phyloP scores from a whole-genome alignment of 2,113 vertebrate species.

The Desmodus rotundus region DNA sequence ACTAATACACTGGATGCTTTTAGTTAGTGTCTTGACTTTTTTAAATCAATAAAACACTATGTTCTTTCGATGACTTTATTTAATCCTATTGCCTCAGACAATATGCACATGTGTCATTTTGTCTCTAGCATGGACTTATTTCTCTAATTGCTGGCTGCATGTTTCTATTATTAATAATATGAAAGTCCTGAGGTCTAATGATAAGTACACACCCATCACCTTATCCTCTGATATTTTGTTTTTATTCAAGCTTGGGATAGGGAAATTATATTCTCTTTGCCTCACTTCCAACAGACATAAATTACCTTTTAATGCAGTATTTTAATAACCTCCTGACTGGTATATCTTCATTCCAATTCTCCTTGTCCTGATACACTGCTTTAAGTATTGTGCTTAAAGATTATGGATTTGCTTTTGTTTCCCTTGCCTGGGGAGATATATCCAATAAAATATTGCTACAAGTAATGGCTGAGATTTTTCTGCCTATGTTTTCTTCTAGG shows the following conservation, averaged over 20 bases:
- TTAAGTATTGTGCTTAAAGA: background rate
- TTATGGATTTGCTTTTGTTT: background rate
- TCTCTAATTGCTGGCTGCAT: background rate
- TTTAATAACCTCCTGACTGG: background rate
- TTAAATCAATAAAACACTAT: background rate
- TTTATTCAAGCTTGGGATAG: background rate
- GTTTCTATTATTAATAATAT: background rate
- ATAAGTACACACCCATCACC: background rate
- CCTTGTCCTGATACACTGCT: background rate
- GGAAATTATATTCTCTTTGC: background rate
- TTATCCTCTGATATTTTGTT: background rate
- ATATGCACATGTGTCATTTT: background rate
- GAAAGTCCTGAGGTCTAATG: background rate
- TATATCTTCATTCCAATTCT: background rate
- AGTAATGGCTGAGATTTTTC: too few species aligned
- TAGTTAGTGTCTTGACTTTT: background rate
- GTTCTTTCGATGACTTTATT: background rate
- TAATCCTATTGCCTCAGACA: background rate
- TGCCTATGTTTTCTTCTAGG: too few species aligned
- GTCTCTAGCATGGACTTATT: background rate
- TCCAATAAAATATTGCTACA: too few species aligned
- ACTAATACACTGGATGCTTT: background rate
- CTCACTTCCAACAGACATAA: background rate
- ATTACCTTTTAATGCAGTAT: background rate
- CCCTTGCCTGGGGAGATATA: too few species aligned